Evolutionary conservation across 1,140 invertebrate genomes (phyloP), one percentile per base, ranked within the genome.

Genomic region (silkworm (Bombyx mori)): DNA sequence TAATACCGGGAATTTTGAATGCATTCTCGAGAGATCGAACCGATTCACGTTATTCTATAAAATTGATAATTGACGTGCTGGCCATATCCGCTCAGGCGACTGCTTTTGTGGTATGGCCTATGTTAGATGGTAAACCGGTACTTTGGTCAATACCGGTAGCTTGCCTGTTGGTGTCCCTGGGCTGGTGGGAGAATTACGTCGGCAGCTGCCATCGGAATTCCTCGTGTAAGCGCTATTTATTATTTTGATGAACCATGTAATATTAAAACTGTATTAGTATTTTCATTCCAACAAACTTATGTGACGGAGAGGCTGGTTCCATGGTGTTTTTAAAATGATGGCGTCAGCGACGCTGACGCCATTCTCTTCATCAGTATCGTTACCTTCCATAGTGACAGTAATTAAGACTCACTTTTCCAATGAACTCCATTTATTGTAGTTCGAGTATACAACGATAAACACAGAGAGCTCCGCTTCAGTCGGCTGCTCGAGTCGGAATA

Each of bases 181-280:
- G 95, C 12, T 99, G 96, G 95, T 99, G 97, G 97, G 97, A 99
- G 82, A 99, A 99, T 86, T 99, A 95, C 75, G 93, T 97, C 0
- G 94, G 94, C 10, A 61, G 57, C 42, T 56, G 63, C 1, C 71
- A 75, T 42, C 75, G 63, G 54, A 63, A 78, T 55, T 63, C 68
- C 52, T 71, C 73, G 60, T 59, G 82, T 83, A 68, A 62, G 57
- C 26, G 42, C 42, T 51, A 52, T 49, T 55, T 53, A 54, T 43
- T 2, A 47, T 61, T 35, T 49, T 55, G 9, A 51, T n/a, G 10
- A 9, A 49, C 12, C 4, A 49, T 49, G 6, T 8, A 22, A 1
- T 12, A 47, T 47, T 47, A 47, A 12, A 9, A 47, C 0, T 9
- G 12, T 7, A 35, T 35, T 3, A 35, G 26, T 35, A 35, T 35